These are phyloP conservation scores for Achatina immaculata DNA, from an alignment of 1,140 invertebrate species.

Conservation along the genomic window DNA sequence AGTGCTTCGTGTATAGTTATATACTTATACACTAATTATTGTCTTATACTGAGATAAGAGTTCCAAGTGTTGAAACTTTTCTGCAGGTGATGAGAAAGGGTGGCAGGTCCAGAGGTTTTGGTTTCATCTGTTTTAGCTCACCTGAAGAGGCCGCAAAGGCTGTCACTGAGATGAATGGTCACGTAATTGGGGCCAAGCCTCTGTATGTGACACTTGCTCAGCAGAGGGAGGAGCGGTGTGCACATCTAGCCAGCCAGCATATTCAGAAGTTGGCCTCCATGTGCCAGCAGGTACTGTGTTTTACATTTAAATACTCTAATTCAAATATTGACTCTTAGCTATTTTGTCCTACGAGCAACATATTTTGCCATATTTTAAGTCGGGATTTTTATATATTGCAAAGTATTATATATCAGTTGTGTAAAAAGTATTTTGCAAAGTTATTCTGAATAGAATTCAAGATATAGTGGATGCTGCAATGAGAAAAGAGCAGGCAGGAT, in stretches of 20 bases:
- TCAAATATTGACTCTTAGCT: no score
- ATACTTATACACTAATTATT: no score
- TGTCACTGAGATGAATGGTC: constrained; percentile 97
- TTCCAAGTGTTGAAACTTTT: constrained; percentile 78
- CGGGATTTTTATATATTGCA: no score
- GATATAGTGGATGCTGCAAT: no score
- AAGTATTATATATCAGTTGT: no score
- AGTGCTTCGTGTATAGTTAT: no score
- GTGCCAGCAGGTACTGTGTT: constrained; percentile 20
- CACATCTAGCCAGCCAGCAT: constrained; percentile 96
- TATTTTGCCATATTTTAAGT: no score
- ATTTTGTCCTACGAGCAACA: no score
- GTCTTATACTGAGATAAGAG: background rate
- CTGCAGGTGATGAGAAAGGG: constrained; percentile 76
- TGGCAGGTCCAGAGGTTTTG: constrained; percentile 90
- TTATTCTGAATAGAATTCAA: no score
- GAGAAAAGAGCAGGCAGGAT: no score
- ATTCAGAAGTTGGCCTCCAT: constrained; percentile 65
- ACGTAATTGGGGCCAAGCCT: constrained; percentile 95
- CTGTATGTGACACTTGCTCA: constrained; percentile 98
- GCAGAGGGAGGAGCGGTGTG: constrained; percentile 97
- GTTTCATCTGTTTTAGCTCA: constrained; percentile 94
- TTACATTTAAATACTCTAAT: no score
- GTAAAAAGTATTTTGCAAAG: no score
- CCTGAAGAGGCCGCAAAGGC: constrained; percentile 98